These are phyloP conservation scores for Aphodius sticticus DNA, from an alignment of 2,888 invertebrate species.

Conservation along the genomic window DNA sequence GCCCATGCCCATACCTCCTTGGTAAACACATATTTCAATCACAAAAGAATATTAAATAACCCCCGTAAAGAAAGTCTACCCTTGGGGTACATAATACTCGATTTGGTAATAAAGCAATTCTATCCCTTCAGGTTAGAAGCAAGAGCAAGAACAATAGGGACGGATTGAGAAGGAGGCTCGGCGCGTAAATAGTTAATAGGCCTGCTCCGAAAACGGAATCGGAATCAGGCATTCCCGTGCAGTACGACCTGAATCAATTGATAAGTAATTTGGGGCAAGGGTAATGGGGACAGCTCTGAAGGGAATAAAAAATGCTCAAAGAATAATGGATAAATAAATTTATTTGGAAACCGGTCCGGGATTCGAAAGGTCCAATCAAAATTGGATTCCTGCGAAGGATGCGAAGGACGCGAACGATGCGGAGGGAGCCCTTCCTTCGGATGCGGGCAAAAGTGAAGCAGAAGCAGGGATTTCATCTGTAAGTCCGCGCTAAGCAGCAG, in stretches of 20 bases:
- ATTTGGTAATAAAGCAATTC: not conserved
- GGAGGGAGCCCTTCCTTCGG: too few species aligned
- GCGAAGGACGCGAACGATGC: too few species aligned
- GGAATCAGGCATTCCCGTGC: not conserved
- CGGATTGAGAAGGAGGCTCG: not conserved
- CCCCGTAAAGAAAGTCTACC: not conserved
- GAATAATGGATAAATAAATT: slow-evolving; percentile 34
- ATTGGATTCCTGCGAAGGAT: slow-evolving; percentile 35
- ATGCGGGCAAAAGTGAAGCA: slow-evolving; percentile 40
- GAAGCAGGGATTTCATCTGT: slow-evolving; percentile 42
- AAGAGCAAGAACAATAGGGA: not conserved
- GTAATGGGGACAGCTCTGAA: slow-evolving; percentile 6
- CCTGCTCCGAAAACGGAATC: not conserved
- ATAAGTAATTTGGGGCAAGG: not conserved
- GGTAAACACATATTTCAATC: not conserved
- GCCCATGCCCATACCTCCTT: not conserved
- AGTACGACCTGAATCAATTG: not conserved
- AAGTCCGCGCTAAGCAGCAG: slow-evolving; percentile 42
- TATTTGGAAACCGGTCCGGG: slow-evolving; percentile 28
- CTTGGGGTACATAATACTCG: not conserved
- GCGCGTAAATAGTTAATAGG: not conserved
- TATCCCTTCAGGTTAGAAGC: not conserved
- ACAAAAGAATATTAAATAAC: not conserved
- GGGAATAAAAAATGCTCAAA: slow-evolving; percentile 31
- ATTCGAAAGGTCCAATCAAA: slow-evolving; percentile 34